Conservation (phyloP, 2,888 invertebrate genomes). For the Drosophila pseudotalamancana region DNA sequence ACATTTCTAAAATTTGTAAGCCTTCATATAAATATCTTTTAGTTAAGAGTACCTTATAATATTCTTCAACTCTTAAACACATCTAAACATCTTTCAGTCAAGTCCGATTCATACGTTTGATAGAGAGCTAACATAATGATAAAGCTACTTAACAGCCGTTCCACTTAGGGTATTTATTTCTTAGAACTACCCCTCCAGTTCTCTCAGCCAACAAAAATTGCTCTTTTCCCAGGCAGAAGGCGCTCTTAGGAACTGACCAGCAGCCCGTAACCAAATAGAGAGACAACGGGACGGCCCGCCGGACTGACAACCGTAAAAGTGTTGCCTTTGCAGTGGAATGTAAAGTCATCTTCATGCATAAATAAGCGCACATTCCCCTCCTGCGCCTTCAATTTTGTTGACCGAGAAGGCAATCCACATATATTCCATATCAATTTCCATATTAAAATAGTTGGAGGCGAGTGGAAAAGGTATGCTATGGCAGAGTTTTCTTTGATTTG, state of each 20-base stretch:
- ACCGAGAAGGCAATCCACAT: background rate
- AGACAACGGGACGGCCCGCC: background rate
- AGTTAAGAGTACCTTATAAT: no score
- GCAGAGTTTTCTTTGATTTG: conserved; percentile 65
- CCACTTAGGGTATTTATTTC: conserved; percentile 36
- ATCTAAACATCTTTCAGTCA: no score
- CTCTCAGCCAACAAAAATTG: background rate
- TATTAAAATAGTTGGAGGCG: conserved; percentile 67
- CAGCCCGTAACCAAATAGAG: conserved; percentile 70
- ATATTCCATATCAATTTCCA: conserved; percentile 74
- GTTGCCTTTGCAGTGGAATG: conserved; percentile 69
- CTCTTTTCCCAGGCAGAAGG: conserved; percentile 49
- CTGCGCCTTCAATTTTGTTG: background rate
- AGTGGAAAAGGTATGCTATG: conserved; percentile 30
- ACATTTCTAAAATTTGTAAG: no score
- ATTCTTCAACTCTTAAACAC: no score
- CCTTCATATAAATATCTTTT: no score
- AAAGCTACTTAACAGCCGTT: background rate
- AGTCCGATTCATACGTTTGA: no score
- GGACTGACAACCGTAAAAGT: conserved; percentile 73
- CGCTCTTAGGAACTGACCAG: conserved; percentile 50
- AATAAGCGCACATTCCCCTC: conserved; percentile 50
- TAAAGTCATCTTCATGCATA: conserved; percentile 80
- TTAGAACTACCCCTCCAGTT: background rate
- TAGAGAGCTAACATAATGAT: no score